Percentiles rank a stretch among this genome's conserved stretches.
Conservation (phyloP, 2,888 invertebrate species). For the Cybosia mesomella region DNA sequence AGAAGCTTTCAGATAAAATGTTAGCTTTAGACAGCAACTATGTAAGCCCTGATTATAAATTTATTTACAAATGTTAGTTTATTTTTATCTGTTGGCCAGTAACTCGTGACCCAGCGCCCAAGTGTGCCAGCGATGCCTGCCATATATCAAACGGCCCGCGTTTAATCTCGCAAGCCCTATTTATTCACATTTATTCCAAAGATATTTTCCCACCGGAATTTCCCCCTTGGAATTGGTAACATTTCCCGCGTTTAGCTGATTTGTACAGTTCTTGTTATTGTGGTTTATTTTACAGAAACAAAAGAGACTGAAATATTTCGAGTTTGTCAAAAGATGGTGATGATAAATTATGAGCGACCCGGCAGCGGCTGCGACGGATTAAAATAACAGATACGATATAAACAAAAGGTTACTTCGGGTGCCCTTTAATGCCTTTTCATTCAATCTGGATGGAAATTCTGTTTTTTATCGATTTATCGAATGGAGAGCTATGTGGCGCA, state of each 20-base stretch:
- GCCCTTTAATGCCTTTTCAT: slow-evolving; percentile 20
- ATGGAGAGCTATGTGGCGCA: too few relatives aligned
- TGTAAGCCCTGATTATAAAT: slow-evolving; percentile 40
- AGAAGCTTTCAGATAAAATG: slow-evolving; percentile 12
- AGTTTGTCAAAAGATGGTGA: slow-evolving; percentile 68
- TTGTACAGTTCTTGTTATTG: slow-evolving; percentile 75
- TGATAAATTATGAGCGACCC: slow-evolving; percentile 63
- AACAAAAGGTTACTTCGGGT: slow-evolving; percentile 35
- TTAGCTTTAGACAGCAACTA: slow-evolving; percentile 19
- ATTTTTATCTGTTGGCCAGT: slow-evolving; percentile 63
- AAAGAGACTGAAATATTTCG: slow-evolving; percentile 70
- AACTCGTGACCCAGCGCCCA: slow-evolving; percentile 57
- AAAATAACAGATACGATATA: slow-evolving; percentile 48
- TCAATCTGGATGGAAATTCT: slow-evolving; percentile 7
- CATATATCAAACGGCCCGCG: slow-evolving; percentile 79
- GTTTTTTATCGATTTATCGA: not conserved
- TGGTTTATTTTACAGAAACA: slow-evolving; percentile 73
- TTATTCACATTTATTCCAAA: slow-evolving; percentile 84
- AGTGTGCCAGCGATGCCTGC: slow-evolving; percentile 62
- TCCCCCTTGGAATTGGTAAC: slow-evolving; percentile 80
- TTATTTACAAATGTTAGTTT: slow-evolving; percentile 61
- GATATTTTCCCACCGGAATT: slow-evolving; percentile 83
- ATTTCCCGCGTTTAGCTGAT: slow-evolving; percentile 80
- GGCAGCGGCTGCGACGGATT: slow-evolving; percentile 49
- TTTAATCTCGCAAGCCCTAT: slow-evolving; percentile 83